Evolutionary conservation across 2,797 vertebrate species (phyloP).

Genomic region (Apodemus agrarius): DNA sequence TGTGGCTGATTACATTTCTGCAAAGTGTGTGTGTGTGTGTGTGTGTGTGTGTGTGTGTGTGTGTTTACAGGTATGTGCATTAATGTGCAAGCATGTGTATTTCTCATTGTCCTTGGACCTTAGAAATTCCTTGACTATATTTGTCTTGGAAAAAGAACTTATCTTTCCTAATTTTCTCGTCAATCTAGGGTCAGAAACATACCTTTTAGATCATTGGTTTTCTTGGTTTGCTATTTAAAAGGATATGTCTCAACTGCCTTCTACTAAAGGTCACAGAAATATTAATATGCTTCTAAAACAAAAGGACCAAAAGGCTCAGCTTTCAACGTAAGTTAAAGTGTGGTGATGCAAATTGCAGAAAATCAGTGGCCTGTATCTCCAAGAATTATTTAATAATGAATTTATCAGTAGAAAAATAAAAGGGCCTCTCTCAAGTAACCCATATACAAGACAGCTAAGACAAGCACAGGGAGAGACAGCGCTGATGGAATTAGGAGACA

Average conservation of each 20-base stretch:
- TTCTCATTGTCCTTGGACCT: neutral
- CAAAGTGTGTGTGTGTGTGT: neutral
- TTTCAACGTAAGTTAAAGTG: conserved; percentile 82
- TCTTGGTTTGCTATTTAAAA: conserved; percentile 83
- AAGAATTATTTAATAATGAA: conserved; percentile 85
- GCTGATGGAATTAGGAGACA: neutral
- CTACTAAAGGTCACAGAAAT: conserved; percentile 88
- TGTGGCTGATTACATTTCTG: neutral
- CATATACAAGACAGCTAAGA: conserved; percentile 74
- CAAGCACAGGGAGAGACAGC: conserved; percentile 61
- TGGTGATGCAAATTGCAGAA: conserved; percentile 85
- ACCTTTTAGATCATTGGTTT: conserved; percentile 71
- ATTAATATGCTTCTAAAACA: conserved; percentile 85
- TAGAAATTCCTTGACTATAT: neutral
- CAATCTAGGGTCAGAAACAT: conserved; percentile 59
- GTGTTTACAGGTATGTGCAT: neutral
- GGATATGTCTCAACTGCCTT: conserved; percentile 82
- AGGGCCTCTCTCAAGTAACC: conserved; percentile 80
- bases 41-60: neutral
- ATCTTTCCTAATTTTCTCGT: conserved; percentile 71
- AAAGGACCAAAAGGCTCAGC: conserved; percentile 83
- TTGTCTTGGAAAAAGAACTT: conserved; percentile 44
- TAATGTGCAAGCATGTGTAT: neutral
- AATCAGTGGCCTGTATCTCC: conserved; percentile 88
- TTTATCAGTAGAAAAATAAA: conserved; percentile 82